These are phyloP conservation scores for Nothura maculosa DNA, from an alignment of 2,797 vertebrate species.

Conservation along the genomic window DNA sequence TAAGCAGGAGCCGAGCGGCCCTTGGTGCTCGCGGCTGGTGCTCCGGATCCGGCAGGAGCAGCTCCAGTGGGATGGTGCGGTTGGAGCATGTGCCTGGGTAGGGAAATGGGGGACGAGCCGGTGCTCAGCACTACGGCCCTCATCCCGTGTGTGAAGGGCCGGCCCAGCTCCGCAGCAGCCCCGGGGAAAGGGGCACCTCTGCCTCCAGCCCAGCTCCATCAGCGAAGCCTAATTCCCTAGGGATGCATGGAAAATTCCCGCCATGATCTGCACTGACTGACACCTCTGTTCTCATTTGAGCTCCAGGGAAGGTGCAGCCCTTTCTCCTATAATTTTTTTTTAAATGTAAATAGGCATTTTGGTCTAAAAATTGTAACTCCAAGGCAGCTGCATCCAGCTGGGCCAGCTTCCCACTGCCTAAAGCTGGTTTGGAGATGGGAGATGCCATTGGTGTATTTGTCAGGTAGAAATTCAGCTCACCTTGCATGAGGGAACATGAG, in stretches of 20 bases:
- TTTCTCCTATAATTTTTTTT: not conserved
- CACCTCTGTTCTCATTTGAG: not conserved
- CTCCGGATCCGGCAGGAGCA: no score
- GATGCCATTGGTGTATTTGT: not conserved
- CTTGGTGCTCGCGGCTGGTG: no score
- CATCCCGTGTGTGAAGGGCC: fast-evolving
- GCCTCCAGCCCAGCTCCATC: no score
- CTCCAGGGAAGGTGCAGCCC: not conserved
- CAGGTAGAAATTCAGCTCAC: not conserved
- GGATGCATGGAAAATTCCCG: constrained; percentile 20
- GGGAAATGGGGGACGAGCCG: not conserved
- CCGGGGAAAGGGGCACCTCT: no score
- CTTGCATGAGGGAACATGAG: not conserved
- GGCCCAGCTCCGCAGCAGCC: not conserved
- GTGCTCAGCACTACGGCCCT: fast-evolving
- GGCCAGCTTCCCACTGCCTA: not conserved
- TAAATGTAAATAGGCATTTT: not conserved
- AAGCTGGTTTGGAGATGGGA: not conserved
- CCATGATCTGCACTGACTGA: not conserved
- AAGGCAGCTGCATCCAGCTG: not conserved
- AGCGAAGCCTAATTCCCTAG: not conserved
- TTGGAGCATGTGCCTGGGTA: no score
- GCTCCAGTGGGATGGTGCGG: no score
- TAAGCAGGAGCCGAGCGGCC: no score
- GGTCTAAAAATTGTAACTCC: not conserved